Base-by-base conservation (phyloP, 2,888 invertebrate species). In the Limnephilus lunatus region DNA sequence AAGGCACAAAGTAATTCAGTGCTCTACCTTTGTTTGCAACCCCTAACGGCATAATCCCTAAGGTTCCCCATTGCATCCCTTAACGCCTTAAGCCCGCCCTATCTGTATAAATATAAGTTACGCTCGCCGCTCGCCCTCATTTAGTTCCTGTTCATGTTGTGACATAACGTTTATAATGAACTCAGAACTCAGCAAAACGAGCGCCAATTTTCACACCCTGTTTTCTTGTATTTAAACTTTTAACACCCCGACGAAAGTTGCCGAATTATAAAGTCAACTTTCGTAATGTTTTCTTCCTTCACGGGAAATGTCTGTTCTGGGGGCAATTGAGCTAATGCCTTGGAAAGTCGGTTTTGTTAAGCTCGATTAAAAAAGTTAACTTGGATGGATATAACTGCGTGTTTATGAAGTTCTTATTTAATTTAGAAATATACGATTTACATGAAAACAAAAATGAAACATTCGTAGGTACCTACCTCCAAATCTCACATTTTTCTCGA, bases 81-180 rank as follows among this genome's bases (percentile, higher is more conserved):
- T n/a, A 68, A 68, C 68, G 9, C 68, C 9, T 68, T 68, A 68
- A 68, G n/a, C 2, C 68, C 68, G 68, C 68, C 68, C 68, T 68
- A 68, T 68, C 25, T n/a, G 9, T 68, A 68, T 68, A 44, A 44
- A 44, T 44, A 68, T 68, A 68, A 68, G 25, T 25, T 68, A 68
- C 68, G 9, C 25, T 68, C 25, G 68, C 68, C 68, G 68, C 68
- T 68, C 68, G n/a, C 68, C 68, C 68, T 68, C 68, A 68, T 25
- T 68, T 68, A n/a, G 25, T 19, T 25, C 7, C 25, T 25, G 68
- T 68, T 68, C 68, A 68, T 68, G 68, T 68, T 68, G 68, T 68
- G 68, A 68, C 68, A 83, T 83, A 19, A 25, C 39, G 11, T 83
- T 83, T 83, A 83, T 83, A 83, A 83, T 83, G 83, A 83, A 83